Evolutionary conservation across 2,888 invertebrate genomes (phyloP), one percentile per base, ranked within the genome.

Genomic region (Chesias legatella): DNA sequence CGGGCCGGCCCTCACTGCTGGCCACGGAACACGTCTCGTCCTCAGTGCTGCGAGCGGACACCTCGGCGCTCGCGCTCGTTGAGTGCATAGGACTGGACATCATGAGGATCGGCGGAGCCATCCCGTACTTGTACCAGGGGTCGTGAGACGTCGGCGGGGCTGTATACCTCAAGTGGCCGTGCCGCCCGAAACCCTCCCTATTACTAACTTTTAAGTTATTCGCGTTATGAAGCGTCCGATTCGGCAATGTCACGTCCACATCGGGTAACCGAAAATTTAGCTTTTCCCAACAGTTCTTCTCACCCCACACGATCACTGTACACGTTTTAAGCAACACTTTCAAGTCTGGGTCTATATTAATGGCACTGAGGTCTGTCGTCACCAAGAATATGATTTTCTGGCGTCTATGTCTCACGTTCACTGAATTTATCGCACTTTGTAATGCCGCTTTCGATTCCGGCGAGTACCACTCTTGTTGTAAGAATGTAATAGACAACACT

Each of bases 201-300:
- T 84, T 83, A 66, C 74, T 69, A 70, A 74, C 79, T 71, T 88
- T 89, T 50, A 85, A 63, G 62, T 83, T 86, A 71, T 82, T 85
- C 49, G 88, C 78, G 53, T 79, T 85, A 70, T 88, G 88, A 69
- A 88, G 81, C 79, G 89, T 89, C 80, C 89, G 89, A 79, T 89
- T 88, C 57, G 91, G 90, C 46, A 90, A 79, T 52, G 89, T 89
- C 71, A 88, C 84, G 72, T 89, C 89, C 59, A 94, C 92, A 76
- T 95, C 94, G 55, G 95, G 95, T 91, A 96, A 93, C 58, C 94
- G 93, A 89, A 90, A 92, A 76, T 94, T 92, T 67, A 97, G 89
- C 79, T 95, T 95, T 67, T 95, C 94, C 95, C 96, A 96, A 90
- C 96, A 96, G 62, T 94, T 90, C 56, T 92, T 92, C 69, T 96